Evolutionary conservation across 2,113 vertebrate genomes (phyloP).

Genomic region (Holacanthus passer): DNA sequence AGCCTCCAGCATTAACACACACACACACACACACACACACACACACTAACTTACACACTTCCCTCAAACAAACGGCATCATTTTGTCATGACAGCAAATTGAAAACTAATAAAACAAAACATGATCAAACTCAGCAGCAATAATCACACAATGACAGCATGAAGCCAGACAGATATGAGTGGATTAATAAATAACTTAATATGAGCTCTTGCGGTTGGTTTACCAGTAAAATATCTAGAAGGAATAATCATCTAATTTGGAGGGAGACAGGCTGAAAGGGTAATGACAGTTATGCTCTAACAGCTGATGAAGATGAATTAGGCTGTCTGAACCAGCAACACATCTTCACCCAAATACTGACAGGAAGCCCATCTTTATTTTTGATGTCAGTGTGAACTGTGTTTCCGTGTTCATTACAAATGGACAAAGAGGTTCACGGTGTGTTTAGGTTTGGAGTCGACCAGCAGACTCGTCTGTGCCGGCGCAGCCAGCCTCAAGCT

Average conservation of each 20-base stretch:
- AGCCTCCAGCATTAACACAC: background rate
- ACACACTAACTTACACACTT: background rate
- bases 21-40: background rate
- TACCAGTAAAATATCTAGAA: constrained; percentile 10
- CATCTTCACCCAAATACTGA: background rate
- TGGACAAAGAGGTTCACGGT: background rate
- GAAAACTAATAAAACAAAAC: constrained; percentile 28
- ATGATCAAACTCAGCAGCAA: background rate
- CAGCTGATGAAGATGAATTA: background rate
- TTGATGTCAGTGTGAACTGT: too few species aligned
- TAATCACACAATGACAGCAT: background rate
- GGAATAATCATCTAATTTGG: background rate
- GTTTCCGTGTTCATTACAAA: background rate
- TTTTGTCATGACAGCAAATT: background rate
- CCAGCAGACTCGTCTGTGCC: background rate
- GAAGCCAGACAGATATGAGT: background rate
- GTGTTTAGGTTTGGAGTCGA: constrained; percentile 24
- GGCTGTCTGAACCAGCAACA: constrained; percentile 9
- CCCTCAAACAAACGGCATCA: background rate
- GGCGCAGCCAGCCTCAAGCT: constrained; percentile 19
- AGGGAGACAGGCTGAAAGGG: background rate
- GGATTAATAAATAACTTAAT: constrained; percentile 13
- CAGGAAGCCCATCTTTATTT: background rate
- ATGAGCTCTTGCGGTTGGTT: background rate
- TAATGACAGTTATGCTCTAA: background rate